phyloP scores from a whole-genome alignment of 2,888 invertebrate genomes.

The Oeneis ivallda region DNA sequence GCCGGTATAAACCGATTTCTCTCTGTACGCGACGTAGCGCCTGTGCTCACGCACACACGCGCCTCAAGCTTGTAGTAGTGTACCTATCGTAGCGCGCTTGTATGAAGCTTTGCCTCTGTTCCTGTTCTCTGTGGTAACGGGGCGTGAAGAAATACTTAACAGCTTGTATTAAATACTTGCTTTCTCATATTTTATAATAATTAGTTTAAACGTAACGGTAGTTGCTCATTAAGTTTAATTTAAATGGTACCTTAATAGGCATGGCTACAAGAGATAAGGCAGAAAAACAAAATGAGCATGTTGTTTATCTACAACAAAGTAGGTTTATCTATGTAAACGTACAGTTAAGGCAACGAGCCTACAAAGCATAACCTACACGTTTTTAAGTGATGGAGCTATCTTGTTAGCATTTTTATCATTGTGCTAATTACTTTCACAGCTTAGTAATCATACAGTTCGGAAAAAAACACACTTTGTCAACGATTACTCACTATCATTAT shows the following conservation, averaged over 20 bases:
- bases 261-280: background rate
- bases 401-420: constrained; percentile 13
- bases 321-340: constrained; percentile 11
- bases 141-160: too few species aligned
- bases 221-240: background rate
- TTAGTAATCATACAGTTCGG: background rate
- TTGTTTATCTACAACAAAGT: constrained; percentile 2
- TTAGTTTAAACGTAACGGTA: background rate
- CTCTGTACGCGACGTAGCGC: too few species aligned
- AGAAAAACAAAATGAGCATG: background rate
- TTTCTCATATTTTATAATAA: too few species aligned
- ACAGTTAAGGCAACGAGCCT: constrained; percentile 11
- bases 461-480: too few species aligned
- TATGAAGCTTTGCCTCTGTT: too few species aligned
- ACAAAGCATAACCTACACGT: constrained; percentile 8
- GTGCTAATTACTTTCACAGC: background rate
- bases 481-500: too few species aligned
- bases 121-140: too few species aligned
- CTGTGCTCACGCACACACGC: too few species aligned
- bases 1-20: too few species aligned
- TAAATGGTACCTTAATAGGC: background rate
- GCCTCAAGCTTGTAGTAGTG: too few species aligned
- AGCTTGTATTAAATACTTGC: too few species aligned
- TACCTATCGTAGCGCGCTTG: too few species aligned
- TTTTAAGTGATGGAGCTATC: constrained; percentile 10